Evolutionary conservation across 2,888 invertebrate species (phyloP), one percentile per base, ranked within the genome.

Genomic region (Pristionchus mayeri): DNA sequence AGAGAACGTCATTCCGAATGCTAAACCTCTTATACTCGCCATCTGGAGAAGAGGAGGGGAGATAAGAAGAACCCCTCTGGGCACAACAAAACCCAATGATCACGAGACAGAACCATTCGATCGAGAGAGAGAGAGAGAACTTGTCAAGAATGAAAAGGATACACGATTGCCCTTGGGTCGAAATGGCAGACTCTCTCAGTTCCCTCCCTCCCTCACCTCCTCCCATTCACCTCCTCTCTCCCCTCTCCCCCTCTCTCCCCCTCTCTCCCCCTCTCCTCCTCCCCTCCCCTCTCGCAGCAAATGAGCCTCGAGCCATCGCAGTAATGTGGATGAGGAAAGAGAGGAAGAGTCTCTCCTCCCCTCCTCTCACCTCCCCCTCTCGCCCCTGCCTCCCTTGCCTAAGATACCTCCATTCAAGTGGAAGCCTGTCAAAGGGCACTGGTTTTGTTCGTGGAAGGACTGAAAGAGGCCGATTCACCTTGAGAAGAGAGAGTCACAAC

Each of bases 261-360:
- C 79, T 79, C 37, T 27, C 52, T 27, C 54, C 48, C 52, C 48
- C 34, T 16, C 79, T 27, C 52, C 52, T 30, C n/a, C 34, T 40
- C 54, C 37, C 52, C 37, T 27, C 30, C 79, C 52, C 54, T 50
- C 79, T 79, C 54, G 40, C 79, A 48, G 34, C 34, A 63, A 63
- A 63, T 63, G 63, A 63, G 63, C 63, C 63, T 63, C 63, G 63
- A 63, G 63, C 63, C 63, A 63, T 63, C n/a, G 63, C 63, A 63
- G 63, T 63, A 63, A 63, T 63, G 63, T 63, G 63, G 63, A 63
- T 63, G 63, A 27, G 63, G 63, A 63, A 63, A 34, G 63, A 34
- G 30, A 54, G 54, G 27, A 63, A 63, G 30, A 63, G 34, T 18
- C 63, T 30, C 63, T 63, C 34, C 63, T 44, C 34, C 16, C 63